Conservation (phyloP, 2,113 vertebrate species). For the Crotophaga sulcirostris region DNA sequence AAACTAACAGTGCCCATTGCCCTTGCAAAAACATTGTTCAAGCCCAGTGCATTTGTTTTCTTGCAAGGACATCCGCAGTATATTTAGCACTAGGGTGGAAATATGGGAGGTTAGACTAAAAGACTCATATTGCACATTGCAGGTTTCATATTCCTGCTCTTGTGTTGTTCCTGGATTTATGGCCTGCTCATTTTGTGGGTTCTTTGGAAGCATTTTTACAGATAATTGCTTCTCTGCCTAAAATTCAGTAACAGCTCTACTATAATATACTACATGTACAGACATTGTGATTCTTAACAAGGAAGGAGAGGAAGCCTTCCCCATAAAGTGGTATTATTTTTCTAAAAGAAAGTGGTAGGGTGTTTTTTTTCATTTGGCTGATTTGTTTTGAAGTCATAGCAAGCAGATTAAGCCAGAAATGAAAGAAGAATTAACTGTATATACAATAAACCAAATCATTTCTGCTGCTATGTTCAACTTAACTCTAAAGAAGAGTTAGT, state of each 20-base stretch:
- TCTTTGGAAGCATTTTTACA: not conserved
- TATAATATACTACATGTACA: not conserved
- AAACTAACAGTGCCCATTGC: not conserved
- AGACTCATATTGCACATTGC: not conserved
- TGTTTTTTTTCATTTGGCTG: not conserved
- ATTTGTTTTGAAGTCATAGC: not conserved
- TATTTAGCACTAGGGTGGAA: conserved; percentile 7
- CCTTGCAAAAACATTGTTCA: not conserved
- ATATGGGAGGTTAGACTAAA: not conserved
- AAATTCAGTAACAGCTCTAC: not conserved
- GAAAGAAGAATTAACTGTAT: not conserved
- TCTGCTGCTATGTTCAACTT: not conserved
- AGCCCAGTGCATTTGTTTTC: not conserved
- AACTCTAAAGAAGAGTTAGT: not conserved
- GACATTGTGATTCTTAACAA: not conserved
- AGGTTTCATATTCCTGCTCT: not conserved
- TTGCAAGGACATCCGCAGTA: not conserved
- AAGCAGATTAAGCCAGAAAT: not conserved
- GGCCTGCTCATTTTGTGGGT: not conserved
- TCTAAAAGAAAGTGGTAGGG: not conserved
- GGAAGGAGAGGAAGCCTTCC: not conserved
- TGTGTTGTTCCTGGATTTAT: not conserved
- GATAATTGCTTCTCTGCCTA: not conserved
- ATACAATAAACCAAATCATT: not conserved
- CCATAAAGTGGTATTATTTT: not conserved